These are phyloP conservation scores for Balanococcus diminutus DNA, from an alignment of 2,888 invertebrate species.

Conservation along the genomic window DNA sequence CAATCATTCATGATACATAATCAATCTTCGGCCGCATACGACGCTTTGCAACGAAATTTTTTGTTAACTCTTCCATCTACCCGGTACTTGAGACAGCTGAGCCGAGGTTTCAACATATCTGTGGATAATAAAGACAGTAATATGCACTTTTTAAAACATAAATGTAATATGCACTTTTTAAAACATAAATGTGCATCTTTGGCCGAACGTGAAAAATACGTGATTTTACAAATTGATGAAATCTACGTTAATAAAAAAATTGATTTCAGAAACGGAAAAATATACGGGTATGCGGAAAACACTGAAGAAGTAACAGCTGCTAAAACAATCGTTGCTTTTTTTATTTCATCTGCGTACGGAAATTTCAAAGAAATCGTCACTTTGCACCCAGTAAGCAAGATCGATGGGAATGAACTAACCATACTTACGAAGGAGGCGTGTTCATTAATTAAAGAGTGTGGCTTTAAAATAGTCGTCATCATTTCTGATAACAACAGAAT, in stretches of 20 bases:
- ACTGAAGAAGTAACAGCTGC: background rate
- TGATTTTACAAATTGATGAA: background rate
- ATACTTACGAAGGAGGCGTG: background rate
- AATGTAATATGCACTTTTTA: background rate
- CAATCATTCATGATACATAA: background rate
- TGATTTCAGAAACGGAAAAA: background rate
- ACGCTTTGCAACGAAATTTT: background rate
- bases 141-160: background rate
- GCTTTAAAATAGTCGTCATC: background rate
- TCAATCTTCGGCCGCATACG: background rate
- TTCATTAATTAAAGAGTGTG: background rate
- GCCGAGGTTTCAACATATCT: background rate
- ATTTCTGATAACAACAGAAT: background rate
- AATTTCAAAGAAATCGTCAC: background rate
- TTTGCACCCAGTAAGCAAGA: background rate
- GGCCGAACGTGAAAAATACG: background rate
- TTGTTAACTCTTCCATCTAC: background rate
- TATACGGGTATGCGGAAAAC: background rate
- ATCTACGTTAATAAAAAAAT: background rate
- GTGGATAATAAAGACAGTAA: background rate
- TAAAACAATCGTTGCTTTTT: background rate
- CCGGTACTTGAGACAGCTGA: background rate
- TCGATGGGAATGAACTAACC: background rate
- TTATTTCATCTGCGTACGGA: slow-evolving; percentile 14
- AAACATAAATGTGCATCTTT: background rate